Conservation (phyloP, 2,888 invertebrate species). For the Epinotia ramella region DNA sequence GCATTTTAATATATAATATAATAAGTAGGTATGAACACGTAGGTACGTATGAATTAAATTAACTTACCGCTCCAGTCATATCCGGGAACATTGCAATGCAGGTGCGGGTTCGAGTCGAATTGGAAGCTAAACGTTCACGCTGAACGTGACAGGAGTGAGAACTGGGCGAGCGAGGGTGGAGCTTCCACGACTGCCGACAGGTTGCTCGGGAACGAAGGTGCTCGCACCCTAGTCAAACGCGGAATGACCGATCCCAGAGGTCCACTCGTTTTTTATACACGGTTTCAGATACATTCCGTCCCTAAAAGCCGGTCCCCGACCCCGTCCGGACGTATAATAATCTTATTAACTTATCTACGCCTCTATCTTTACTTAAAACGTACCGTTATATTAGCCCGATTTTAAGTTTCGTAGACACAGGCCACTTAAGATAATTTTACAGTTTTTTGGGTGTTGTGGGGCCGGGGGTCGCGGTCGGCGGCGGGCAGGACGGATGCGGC, state of each 20-base stretch:
- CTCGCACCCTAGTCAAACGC: slow-evolving; percentile 75
- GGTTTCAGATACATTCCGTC: slow-evolving; percentile 81
- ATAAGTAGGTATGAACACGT: not conserved
- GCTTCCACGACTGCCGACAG: slow-evolving; percentile 49
- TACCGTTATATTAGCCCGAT: slow-evolving; percentile 80
- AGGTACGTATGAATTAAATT: slow-evolving; percentile 30
- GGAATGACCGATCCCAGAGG: slow-evolving; percentile 80
- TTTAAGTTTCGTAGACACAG: slow-evolving; percentile 75
- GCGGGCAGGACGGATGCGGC: slow-evolving; percentile 63
- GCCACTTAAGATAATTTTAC: slow-evolving; percentile 83
- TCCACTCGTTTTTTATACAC: slow-evolving; percentile 83
- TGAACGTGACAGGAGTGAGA: slow-evolving; percentile 56
- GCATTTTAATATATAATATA: not conserved
- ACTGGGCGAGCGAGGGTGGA: slow-evolving; percentile 53
- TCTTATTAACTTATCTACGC: slow-evolving; percentile 84
- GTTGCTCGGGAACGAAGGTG: slow-evolving; percentile 71
- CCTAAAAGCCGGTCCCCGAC: slow-evolving; percentile 81
- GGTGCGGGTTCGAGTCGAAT: slow-evolving; percentile 50
- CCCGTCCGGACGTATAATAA: slow-evolving; percentile 79
- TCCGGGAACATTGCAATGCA: slow-evolving; percentile 68
- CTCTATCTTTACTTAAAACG: slow-evolving; percentile 83
- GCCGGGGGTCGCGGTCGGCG: slow-evolving; percentile 59
- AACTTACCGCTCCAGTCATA: slow-evolving; percentile 66
- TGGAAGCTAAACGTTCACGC: slow-evolving; percentile 62
- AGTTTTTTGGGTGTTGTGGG: slow-evolving; percentile 69